These are phyloP conservation scores for Schizotus pectinicornis DNA, from an alignment of 2,888 invertebrate species.

Conservation along the genomic window DNA sequence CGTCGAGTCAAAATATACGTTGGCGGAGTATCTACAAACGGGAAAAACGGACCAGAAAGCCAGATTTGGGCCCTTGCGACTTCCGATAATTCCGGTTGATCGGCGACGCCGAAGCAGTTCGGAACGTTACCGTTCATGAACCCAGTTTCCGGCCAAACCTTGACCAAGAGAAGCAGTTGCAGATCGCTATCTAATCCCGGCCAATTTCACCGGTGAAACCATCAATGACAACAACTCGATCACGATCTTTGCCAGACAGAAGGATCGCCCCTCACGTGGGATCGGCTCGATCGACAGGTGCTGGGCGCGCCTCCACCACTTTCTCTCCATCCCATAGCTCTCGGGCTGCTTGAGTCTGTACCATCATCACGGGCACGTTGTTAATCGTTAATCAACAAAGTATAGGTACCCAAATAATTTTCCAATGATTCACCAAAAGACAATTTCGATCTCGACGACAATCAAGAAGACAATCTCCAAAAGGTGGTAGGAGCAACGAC, in stretches of 20 bases:
- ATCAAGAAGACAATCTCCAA: too few species aligned
- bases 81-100: too few species aligned
- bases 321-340: constrained; percentile 16
- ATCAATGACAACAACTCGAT: neutral
- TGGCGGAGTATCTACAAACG: too few species aligned
- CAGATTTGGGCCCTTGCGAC: too few species aligned
- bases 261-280: neutral
- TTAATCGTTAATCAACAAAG: constrained; percentile 3
- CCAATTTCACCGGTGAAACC: neutral
- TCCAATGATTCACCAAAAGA: neutral
- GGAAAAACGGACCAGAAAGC: too few species aligned
- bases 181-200: neutral
- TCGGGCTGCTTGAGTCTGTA: too few species aligned
- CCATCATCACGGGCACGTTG: neutral
- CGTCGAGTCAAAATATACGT: too few species aligned
- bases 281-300: constrained; percentile 16
- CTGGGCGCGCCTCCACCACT: constrained; percentile 19
- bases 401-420: constrained; percentile 5
- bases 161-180: neutral
- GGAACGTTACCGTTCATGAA: too few species aligned
- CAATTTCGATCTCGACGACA: too few species aligned
- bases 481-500: too few species aligned
- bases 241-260: constrained; percentile 3
- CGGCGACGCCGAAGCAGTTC: too few species aligned
- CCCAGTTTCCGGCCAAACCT: too few species aligned